phyloP scores from a whole-genome alignment of 2,888 invertebrate genomes.

The Chymomyza fuscimana region DNA sequence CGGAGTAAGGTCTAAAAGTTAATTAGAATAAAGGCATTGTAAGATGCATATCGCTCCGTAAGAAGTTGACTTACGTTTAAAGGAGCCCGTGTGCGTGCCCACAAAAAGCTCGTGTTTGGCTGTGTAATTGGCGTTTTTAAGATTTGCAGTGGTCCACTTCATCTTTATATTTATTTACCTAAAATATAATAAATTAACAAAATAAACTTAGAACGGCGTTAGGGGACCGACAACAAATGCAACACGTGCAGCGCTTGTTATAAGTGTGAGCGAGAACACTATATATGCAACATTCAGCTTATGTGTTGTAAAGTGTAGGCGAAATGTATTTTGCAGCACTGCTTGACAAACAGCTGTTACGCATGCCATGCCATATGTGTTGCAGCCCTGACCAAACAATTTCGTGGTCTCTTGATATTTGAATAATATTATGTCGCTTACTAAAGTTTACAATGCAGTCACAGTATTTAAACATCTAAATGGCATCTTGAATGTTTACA shows the following conservation, averaged over 20 bases:
- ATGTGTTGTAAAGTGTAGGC: background rate
- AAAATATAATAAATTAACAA: slow-evolving; percentile 13
- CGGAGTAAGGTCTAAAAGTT: slow-evolving; percentile 65
- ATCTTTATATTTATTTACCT: slow-evolving; percentile 52
- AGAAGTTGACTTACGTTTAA: slow-evolving; percentile 74
- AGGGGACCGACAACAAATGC: slow-evolving; percentile 43
- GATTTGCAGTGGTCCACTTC: slow-evolving; percentile 79
- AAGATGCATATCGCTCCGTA: background rate
- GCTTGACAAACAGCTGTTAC: slow-evolving; percentile 7
- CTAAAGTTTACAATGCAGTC: slow-evolving; percentile 81
- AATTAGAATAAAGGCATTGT: background rate
- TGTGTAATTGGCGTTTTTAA: slow-evolving; percentile 75
- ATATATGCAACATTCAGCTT: background rate
- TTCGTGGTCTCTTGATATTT: background rate
- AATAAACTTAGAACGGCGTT: slow-evolving; percentile 11
- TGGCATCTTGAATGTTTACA: slow-evolving; percentile 89
- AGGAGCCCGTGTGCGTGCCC: slow-evolving; percentile 80
- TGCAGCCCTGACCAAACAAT: background rate
- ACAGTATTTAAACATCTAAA: slow-evolving; percentile 85
- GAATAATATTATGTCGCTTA: slow-evolving; percentile 60
- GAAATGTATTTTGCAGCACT: background rate
- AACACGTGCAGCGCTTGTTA: slow-evolving; percentile 53
- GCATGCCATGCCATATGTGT: background rate
- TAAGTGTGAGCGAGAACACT: slow-evolving; percentile 24
- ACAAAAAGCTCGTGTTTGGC: slow-evolving; percentile 78